Evolutionary conservation across 2,113 vertebrate genomes (phyloP).

Genomic region (Esox niger): DNA sequence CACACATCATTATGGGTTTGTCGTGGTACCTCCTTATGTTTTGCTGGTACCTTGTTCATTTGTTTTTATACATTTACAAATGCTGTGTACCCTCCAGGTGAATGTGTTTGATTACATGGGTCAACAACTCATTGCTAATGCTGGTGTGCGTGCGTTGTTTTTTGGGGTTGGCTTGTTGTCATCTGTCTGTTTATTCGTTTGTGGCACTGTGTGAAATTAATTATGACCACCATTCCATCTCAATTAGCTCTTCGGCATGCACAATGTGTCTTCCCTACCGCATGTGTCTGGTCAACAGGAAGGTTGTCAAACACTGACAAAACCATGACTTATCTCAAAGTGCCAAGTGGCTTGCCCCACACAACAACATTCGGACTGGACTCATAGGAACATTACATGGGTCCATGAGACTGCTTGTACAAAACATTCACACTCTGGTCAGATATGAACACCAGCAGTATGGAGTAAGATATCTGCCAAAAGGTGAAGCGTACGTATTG

Average conservation of each 20-base stretch:
- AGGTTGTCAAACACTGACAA: conserved; percentile 21
- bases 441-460: too few relatives aligned
- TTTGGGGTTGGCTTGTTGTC: too few relatives aligned
- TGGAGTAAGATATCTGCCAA: too few relatives aligned
- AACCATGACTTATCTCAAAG: conserved; percentile 15
- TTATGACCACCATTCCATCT: not conserved
- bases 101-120: not conserved
- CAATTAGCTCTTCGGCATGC: not conserved
- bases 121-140: too few relatives aligned
- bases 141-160: not conserved
- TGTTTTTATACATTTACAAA: too few relatives aligned
- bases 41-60: too few relatives aligned
- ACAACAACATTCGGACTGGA: conserved; percentile 29
- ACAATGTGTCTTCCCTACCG: not conserved
- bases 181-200: not conserved
- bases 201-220: not conserved
- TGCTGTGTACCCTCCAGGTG: not conserved
- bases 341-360: conserved; percentile 11
- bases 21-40: too few relatives aligned
- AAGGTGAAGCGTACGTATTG: too few relatives aligned
- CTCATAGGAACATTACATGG: conserved; percentile 34
- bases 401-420: conserved; percentile 46
- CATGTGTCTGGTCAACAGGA: conserved; percentile 18
- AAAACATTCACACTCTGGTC: conserved; percentile 45
- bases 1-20: not conserved